Conservation (phyloP, 2,888 invertebrate genomes). For the Syritta pipiens region DNA sequence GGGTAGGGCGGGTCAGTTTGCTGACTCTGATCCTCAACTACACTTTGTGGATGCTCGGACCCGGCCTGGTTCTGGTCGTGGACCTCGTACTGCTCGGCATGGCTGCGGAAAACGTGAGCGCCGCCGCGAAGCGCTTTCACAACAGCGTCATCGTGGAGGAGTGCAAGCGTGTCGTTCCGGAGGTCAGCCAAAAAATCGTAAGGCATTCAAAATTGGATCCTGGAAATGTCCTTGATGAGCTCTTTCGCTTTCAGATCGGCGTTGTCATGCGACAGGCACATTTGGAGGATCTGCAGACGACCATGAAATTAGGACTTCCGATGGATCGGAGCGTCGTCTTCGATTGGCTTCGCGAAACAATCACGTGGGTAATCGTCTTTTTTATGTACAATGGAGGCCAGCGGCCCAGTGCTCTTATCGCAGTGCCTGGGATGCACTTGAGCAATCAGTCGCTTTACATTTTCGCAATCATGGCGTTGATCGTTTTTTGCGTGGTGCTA, state of each 20-base stretch:
- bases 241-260: background rate
- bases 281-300: background rate
- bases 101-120: background rate
- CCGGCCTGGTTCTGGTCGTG: background rate
- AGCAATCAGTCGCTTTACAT: no score
- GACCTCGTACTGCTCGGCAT: background rate
- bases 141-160: background rate
- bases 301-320: background rate
- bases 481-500: no score
- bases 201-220: background rate
- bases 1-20: background rate
- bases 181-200: background rate
- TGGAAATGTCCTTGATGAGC: background rate
- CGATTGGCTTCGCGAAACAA: background rate
- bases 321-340: background rate
- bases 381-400: background rate
- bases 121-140: background rate
- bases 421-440: no score
- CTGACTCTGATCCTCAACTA: background rate
- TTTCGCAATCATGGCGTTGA: no score
- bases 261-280: background rate
- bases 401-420: no score
- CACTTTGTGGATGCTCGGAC: background rate
- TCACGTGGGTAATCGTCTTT: background rate
- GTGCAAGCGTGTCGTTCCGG: background rate